These are phyloP conservation scores for Botrylloides violaceus DNA, from an alignment of 23 tunicate species.

Conservation along the genomic window DNA sequence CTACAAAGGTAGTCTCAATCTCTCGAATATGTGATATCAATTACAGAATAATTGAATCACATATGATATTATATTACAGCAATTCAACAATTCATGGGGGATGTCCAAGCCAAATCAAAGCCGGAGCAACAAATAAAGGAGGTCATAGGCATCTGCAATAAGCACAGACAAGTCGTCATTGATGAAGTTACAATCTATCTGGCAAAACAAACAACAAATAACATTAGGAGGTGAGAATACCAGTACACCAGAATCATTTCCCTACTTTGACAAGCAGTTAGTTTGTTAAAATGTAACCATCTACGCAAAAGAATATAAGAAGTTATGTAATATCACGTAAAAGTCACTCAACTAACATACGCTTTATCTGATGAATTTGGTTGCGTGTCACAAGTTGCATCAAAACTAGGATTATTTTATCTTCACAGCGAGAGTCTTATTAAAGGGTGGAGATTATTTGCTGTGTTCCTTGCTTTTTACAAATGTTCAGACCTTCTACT, in stretches of 20 bases:
- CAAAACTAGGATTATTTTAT: too few species aligned
- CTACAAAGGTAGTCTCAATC: neutral
- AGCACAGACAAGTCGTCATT: neutral
- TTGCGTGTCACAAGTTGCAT: too few species aligned
- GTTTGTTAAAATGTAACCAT: too few species aligned
- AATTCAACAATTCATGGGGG: conserved; percentile 26
- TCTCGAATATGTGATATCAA: too few species aligned
- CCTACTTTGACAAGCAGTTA: too few species aligned
- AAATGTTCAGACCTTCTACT: conserved; percentile 13
- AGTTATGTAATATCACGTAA: too few species aligned
- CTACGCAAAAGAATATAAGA: too few species aligned
- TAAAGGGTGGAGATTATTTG: conserved; percentile 17
- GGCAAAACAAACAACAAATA: conserved; percentile 21
- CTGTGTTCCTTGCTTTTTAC: conserved; percentile 12
- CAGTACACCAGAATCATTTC: too few species aligned
- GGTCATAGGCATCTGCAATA: neutral
- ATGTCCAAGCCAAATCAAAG: neutral
- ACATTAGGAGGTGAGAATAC: neutral
- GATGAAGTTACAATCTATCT: conserved; percentile 20
- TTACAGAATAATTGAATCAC: too few species aligned
- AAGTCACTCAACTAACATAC: too few species aligned
- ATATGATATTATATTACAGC: conserved; percentile 5
- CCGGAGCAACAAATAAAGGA: neutral
- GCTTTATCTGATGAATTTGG: too few species aligned
- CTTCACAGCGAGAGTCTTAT: neutral